phyloP scores from a whole-genome alignment of 2,113 vertebrate species.

The Callospermophilus lateralis region DNA sequence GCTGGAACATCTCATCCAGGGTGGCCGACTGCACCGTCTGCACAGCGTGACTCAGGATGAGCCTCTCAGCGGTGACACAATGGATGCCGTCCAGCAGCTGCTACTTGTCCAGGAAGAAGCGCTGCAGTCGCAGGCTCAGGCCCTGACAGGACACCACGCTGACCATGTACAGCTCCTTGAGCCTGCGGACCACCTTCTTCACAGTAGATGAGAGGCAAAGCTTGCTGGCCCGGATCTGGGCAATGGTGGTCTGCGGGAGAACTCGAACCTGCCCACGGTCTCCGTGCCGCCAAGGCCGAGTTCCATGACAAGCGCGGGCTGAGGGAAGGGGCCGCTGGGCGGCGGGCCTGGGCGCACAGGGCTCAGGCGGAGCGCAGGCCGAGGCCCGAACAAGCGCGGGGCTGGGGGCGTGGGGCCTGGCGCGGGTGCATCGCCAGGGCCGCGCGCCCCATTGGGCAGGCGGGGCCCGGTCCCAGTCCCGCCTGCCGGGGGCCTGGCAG shows the following conservation, averaged over 20 bases:
- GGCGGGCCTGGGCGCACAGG: too few relatives aligned
- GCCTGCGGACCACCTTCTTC: conserved; percentile 96
- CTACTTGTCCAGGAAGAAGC: conserved; percentile 96
- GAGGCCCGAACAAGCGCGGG: too few relatives aligned
- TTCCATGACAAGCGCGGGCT: too few relatives aligned
- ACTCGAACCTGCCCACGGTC: too few relatives aligned
- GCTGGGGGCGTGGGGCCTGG: too few relatives aligned
- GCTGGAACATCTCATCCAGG: conserved; percentile 97
- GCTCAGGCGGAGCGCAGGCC: too few relatives aligned
- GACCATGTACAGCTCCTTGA: conserved; percentile 96
- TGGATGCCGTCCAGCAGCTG: conserved; percentile 96
- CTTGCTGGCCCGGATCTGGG: conserved; percentile 92
- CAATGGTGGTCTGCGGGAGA: conserved; percentile 91
- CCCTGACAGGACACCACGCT: conserved; percentile 95
- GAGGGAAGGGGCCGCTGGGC: too few relatives aligned
- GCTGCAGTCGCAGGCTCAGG: conserved; percentile 93
- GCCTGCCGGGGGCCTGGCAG: too few relatives aligned
- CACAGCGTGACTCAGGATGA: conserved; percentile 95
- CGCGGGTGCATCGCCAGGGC: too few relatives aligned
- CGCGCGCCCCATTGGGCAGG: too few relatives aligned
- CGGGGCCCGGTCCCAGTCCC: too few relatives aligned
- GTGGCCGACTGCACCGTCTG: conserved; percentile 96
- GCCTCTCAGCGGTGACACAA: conserved; percentile 95
- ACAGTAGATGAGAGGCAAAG: conserved; percentile 94
- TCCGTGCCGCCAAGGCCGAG: too few relatives aligned